A percentile compares a stretch with the other conserved stretches of the same genome.
Evolutionary conservation across 92 coral and sea anemone species (phyloP).

Genomic region (Phenganax marumi): DNA sequence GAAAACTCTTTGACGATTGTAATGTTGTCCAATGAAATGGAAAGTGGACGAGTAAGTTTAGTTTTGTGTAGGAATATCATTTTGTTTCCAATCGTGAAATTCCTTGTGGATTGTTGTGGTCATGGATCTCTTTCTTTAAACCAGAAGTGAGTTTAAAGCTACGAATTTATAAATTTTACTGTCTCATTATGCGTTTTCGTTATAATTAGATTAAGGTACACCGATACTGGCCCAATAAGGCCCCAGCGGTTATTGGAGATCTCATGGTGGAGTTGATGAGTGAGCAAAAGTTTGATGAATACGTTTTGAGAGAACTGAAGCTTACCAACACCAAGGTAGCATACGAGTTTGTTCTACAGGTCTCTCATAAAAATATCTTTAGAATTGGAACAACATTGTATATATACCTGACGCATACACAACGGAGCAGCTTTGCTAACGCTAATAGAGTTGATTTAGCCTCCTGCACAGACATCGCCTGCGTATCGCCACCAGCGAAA

Average conservation of each 20-base stretch:
- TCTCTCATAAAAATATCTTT: background rate
- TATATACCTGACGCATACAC: too few species aligned
- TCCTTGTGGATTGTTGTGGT: too few species aligned
- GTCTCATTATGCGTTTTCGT: background rate
- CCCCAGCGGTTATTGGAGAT: slow-evolving; percentile 73
- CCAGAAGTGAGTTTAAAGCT: too few species aligned
- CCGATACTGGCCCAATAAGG: slow-evolving; percentile 87
- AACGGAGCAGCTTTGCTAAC: too few species aligned
- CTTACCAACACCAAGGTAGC: slow-evolving; percentile 87
- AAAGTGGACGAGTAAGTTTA: slow-evolving; percentile 75
- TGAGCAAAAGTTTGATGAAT: slow-evolving; percentile 78
- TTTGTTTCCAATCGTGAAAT: background rate
- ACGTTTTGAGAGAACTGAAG: slow-evolving; percentile 78
- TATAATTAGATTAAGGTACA: slow-evolving; percentile 78
- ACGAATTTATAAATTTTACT: background rate
- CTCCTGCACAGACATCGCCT: too few species aligned
- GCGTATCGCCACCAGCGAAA: too few species aligned
- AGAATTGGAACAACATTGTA: too few species aligned
- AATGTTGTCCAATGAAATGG: slow-evolving; percentile 82
- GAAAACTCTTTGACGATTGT: slow-evolving; percentile 76
- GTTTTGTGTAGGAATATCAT: background rate
- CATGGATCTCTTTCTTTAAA: too few species aligned
- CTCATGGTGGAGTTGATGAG: slow-evolving; percentile 79
- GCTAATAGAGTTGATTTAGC: too few species aligned
- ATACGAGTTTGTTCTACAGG: background rate